Evolutionary conservation across 2,797 vertebrate species (phyloP), one percentile per base, ranked within the genome.

Genomic region (Pseudopleuronectes americanus): DNA sequence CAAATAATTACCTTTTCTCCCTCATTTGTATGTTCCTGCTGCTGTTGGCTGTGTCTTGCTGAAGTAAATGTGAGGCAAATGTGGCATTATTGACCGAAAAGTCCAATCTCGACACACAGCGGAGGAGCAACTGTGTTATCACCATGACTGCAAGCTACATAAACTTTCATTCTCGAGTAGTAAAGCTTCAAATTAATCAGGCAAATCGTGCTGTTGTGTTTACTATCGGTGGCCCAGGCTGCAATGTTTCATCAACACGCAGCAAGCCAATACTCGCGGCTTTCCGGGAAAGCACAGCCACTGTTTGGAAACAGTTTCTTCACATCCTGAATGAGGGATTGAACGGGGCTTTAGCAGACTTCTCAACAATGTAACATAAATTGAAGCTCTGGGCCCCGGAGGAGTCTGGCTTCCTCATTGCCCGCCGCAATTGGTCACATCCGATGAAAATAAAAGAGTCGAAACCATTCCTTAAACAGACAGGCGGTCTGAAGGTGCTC

Each of bases 171-270:
- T 78, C 77, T 77, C 77, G 64, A 81, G 86, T 77, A 87, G 88
- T 80, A 89, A 86, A 78, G 77, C 83, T 63, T 84, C 66, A 82
- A 79, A 90, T 81, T 80, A 86, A 88, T 86, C 81, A 81, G 76
- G 70, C 74, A 84, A 86, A 87, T 89, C 23, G 4, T 72, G 75
- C 64, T 81, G 76, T 80, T 80, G 66, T 80, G 81, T 71, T 80
- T 62, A 56, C 62, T 69, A 81, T 87, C 78, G 49, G 76, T 49
- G 73, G 71, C 56, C 59, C 71, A 54, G 78, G 60, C 72, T 68
- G 73, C 79, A 57, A 7, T 43, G 56, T 87, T 84, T 84, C 85
- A 87, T 83, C 76, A 86, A 68, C 71, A 63, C 51, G 19, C 64
- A 41, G 74, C 67, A 8, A 71, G 74, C 72, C 65, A 71, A 64